Conservation (phyloP, 92 coral and sea anemone genomes). For the Galaxea fascicularis region DNA sequence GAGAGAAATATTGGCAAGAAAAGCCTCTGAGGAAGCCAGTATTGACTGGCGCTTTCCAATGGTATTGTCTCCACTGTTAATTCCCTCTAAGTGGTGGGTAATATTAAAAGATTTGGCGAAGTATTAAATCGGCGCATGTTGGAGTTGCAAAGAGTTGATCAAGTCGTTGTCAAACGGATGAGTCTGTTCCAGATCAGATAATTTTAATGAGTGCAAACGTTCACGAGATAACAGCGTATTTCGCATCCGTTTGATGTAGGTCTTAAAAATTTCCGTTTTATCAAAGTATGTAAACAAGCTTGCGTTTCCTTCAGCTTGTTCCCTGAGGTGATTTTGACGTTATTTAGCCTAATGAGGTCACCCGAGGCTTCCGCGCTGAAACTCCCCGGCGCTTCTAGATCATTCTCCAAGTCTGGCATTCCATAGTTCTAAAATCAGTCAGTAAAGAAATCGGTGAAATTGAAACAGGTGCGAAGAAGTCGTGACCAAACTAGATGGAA, state of each 20-base stretch:
- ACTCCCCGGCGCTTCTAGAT: background rate
- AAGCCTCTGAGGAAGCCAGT: background rate
- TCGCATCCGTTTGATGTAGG: slow-evolving; percentile 2
- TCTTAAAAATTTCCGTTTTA: background rate
- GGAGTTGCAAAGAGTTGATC: background rate
- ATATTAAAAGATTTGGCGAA: background rate
- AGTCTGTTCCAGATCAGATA: background rate
- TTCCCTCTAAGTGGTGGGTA: background rate
- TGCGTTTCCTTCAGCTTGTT: slow-evolving; percentile 1
- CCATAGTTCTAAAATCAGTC: slow-evolving; percentile 8
- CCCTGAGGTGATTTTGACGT: slow-evolving; percentile 6
- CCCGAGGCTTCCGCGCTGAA: slow-evolving; percentile 6
- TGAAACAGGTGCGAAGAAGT: background rate
- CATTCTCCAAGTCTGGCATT: background rate
- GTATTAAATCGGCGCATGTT: background rate
- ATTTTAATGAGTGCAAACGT: background rate
- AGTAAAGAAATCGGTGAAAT: background rate
- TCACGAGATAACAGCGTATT: background rate
- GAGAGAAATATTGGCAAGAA: background rate
- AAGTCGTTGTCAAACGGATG: background rate
- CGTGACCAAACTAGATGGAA: too few species aligned
- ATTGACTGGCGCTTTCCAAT: background rate
- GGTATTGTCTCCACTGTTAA: background rate
- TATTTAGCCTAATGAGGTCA: background rate
- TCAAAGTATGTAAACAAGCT: background rate